phyloP scores from a whole-genome alignment of 2,797 vertebrate species.

The Lycodopsis pacificus region DNA sequence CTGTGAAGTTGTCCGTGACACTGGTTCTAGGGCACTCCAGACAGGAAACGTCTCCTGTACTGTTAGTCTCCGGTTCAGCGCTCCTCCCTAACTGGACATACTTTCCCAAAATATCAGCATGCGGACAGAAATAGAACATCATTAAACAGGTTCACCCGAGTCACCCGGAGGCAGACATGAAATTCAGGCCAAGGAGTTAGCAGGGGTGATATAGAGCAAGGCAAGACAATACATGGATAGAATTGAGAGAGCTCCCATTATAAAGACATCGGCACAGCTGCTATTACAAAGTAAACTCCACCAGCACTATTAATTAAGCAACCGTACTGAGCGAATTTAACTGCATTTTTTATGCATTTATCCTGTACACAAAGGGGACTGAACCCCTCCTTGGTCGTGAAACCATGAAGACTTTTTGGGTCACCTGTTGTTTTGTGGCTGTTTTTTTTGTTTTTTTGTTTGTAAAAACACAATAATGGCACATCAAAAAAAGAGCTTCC shows the following conservation, averaged over 20 bases:
- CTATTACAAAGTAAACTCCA: constrained; percentile 80
- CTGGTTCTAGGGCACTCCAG: constrained; percentile 64
- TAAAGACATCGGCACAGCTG: constrained; percentile 81
- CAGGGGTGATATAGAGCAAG: constrained; percentile 77
- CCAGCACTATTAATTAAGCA: constrained; percentile 79
- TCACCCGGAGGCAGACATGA: constrained; percentile 78
- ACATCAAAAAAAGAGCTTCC: constrained; percentile 62
- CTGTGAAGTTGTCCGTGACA: constrained; percentile 49
- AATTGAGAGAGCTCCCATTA: constrained; percentile 72
- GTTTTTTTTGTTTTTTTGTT: not conserved
- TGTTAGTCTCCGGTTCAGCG: constrained; percentile 67
- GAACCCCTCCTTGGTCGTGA: constrained; percentile 57
- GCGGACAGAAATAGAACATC: constrained; percentile 80
- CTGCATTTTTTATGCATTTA: constrained; percentile 67
- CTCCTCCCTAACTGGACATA: constrained; percentile 66
- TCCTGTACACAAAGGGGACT: constrained; percentile 74
- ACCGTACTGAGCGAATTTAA: constrained; percentile 68
- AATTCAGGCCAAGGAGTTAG: constrained; percentile 81
- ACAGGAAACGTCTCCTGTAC: constrained; percentile 50
- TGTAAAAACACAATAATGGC: constrained; percentile 74
- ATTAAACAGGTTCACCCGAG: constrained; percentile 77
- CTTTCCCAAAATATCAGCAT: constrained; percentile 78
- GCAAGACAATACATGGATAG: constrained; percentile 80
- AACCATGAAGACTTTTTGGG: constrained; percentile 50
- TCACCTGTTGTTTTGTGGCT: constrained; percentile 54